phyloP scores from a whole-genome alignment of 2,113 vertebrate genomes.

The Salvator merianae region DNA sequence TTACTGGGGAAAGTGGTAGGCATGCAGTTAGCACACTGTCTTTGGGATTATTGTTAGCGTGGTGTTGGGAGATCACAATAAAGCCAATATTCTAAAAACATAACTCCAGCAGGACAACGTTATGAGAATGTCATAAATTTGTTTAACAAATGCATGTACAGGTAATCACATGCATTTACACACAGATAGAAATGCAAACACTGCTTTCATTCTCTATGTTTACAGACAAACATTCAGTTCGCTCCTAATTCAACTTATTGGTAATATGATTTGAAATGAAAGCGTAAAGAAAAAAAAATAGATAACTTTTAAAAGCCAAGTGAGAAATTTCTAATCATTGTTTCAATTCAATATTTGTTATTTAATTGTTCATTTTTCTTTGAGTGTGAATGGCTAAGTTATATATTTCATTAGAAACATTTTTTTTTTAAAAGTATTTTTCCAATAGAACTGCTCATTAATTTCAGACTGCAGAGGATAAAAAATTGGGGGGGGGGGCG shows the following conservation, averaged over 20 bases:
- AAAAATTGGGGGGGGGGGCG: not conserved
- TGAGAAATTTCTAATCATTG: not conserved
- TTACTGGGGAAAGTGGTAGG: no score
- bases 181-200: not conserved
- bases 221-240: not conserved
- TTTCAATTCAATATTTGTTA: not conserved
- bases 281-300: not conserved
- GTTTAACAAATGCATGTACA: no score
- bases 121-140: no score
- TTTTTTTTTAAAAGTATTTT: not conserved
- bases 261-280: not conserved
- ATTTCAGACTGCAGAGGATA: not conserved
- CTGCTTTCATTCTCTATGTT: not conserved
- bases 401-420: constrained; percentile 1
- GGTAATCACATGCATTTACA: no score
- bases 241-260: not conserved
- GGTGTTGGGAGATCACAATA: no score
- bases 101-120: no score
- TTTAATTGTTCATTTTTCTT: not conserved
- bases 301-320: not conserved
- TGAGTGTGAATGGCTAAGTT: not conserved
- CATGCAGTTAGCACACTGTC: no score
- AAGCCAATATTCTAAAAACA: no score
- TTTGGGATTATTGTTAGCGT: no score
- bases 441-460: constrained; percentile 16